phyloP scores from a whole-genome alignment of 2,113 vertebrate genomes.

The Psilopsiagon aymara region DNA sequence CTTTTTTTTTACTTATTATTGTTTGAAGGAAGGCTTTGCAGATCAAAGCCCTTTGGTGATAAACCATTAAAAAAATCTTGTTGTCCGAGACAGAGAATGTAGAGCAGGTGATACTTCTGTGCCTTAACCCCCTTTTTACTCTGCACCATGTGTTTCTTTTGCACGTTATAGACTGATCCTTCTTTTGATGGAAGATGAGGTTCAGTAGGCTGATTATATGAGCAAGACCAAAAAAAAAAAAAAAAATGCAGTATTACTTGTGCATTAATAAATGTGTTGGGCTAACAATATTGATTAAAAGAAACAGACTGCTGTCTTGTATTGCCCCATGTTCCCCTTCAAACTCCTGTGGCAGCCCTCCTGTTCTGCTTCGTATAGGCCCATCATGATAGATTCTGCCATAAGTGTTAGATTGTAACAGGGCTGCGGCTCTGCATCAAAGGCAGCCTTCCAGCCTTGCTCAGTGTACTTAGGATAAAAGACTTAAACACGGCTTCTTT shows the following conservation, averaged over 20 bases:
- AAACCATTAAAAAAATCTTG: background rate
- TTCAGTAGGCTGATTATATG: background rate
- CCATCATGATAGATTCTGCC: background rate
- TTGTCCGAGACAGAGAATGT: background rate
- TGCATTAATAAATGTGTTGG: background rate
- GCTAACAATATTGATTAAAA: background rate
- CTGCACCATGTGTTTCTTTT: background rate
- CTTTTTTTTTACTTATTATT: background rate
- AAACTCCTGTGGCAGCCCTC: background rate
- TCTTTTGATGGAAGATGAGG: background rate
- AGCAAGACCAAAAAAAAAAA: background rate
- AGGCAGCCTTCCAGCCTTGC: background rate
- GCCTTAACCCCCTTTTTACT: background rate
- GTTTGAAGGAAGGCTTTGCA: background rate
- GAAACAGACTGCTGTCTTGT: background rate
- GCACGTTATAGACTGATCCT: background rate
- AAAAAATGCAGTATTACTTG: fast-evolving
- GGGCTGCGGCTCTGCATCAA: background rate
- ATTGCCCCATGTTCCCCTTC: background rate
- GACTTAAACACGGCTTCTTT: background rate
- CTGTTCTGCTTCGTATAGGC: background rate
- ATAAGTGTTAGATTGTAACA: background rate
- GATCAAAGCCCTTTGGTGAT: background rate
- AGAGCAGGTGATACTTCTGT: background rate
- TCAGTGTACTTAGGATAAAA: background rate